Evolutionary conservation across 2,113 vertebrate species (phyloP).

Genomic region (Cinclus cinclus): DNA sequence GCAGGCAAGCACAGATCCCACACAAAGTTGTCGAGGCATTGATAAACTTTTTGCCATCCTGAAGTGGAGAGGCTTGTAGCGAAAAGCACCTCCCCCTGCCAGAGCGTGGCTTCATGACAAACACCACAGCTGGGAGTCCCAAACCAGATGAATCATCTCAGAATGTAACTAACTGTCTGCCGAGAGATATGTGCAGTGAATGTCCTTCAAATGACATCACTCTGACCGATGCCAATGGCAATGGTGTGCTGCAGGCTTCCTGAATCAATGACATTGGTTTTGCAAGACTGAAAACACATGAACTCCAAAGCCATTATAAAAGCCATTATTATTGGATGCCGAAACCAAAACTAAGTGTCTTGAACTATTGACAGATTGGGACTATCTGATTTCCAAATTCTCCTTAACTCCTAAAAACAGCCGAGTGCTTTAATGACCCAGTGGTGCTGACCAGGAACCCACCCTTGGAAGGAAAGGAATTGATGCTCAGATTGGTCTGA

Average conservation of each 20-base stretch:
- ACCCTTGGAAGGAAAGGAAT: background rate
- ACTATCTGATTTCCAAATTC: background rate
- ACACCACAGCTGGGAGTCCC: background rate
- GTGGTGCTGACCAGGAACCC: background rate
- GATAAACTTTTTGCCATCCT: background rate
- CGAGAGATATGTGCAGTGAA: background rate
- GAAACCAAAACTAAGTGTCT: background rate
- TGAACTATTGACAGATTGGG: background rate
- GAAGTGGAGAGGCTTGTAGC: background rate
- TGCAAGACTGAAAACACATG: background rate
- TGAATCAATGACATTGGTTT: background rate
- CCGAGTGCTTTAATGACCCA: background rate
- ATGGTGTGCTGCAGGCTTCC: fast-evolving
- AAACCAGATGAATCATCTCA: background rate
- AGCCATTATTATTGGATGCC: background rate
- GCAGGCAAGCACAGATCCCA: background rate
- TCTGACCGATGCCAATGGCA: background rate
- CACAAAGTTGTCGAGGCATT: fast-evolving
- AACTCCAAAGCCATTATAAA: background rate
- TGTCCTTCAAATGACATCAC: background rate
- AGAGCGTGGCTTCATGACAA: background rate
- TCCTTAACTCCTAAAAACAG: background rate
- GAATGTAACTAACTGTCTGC: background rate
- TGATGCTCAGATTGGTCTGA: background rate
- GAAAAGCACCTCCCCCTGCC: background rate